Evolutionary conservation across 2,888 invertebrate species (phyloP), one percentile per base, ranked within the genome.

Genomic region (Noctua comes): DNA sequence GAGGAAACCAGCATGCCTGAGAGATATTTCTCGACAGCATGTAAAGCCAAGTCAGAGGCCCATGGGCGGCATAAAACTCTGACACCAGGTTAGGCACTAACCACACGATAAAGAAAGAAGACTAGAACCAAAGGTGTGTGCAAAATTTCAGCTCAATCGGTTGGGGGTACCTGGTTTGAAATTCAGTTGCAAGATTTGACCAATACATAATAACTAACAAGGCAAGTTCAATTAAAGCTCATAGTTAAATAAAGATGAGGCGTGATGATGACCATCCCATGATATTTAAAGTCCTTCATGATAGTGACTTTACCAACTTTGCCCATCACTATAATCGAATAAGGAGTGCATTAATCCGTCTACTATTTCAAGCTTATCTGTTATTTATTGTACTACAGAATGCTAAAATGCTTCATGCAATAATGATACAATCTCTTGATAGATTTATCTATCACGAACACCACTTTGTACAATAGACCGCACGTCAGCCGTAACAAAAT

Each of bases 361-460:
- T n/a, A 21, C 24, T 31, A 68, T 54, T 70, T n/a, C 2, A 70
- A 70, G n/a, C 16, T 18, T 5, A 46, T 0, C 8, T 6, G 70
- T 51, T 70, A 73, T 27, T 68, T 36, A 48, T 48, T n/a, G 21
- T n/a, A n/a, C 18, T 36, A 10, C 16, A 36, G 10, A 73, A 48
- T n/a, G 21, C 21, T 21, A 36, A 18, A 43, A 74, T 31, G 31
- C 21, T 21, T 18, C 36, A 59, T 18, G 43, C 21, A 59, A 75
- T n/a, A 2, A 57, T 36, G 46, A 75, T 75, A 59, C 43, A 46
- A 76, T 76, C 57, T 59, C 5, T 0, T 59, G 18, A 16, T 27
- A 59, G 7, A 59, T 76, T 59, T 76, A 76, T 76, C 59, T 27
- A 18, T 36, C 76, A 76, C 46, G 76, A 27, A 36, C 21, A 21